Evolutionary conservation across 2,888 invertebrate species (phyloP), one percentile per base, ranked within the genome.

Genomic region (Eudasyphora cyanicolor): DNA sequence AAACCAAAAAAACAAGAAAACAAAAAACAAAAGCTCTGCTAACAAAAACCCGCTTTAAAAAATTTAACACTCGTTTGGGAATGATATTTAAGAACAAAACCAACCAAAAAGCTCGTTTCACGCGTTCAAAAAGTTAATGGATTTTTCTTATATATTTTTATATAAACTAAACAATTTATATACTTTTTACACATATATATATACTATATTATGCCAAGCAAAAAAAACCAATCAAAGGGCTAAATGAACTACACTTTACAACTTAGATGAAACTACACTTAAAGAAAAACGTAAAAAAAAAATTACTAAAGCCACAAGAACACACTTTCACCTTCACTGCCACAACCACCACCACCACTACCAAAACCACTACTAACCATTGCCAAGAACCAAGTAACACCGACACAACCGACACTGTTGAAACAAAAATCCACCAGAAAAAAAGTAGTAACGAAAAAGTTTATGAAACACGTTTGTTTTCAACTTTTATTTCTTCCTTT

Each of bases 121-220:
- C 84, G 84, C 82, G 84, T 85, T 82, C 82, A 79, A 82, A 75
- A 81, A 81, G 84, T 84, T 84, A 81, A 84, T 84, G 84, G 76
- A 81, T 79, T 73, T 84, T 82, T 71, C 24, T 57, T 38, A 73
- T 69, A 67, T 54, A 54, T n/a, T 73, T 74, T 24, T 42, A 67
- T 42, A 67, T 64, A 42, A 21, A n/a, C n/a, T n/a, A n/a, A 57
- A 67, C 67, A 32, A 42, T 14, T 27, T 57, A 67, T 67, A 21
- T 42, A 42, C 29, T 60, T 10, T 57, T 24, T 24, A 3, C 21
- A 35, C 17, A 64, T 19, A 24, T 21, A 60, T 4, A 57, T 12
- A 57, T 6, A 57, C 21, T 3, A 14, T 17, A 21, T 21, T 54
- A 54, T 21, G 21, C 51, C 42, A 62, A 51, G 38, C 57, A 60